These are phyloP conservation scores for Protula sp. DNA, from an alignment of 2,888 invertebrate genomes.

Conservation along the genomic window DNA sequence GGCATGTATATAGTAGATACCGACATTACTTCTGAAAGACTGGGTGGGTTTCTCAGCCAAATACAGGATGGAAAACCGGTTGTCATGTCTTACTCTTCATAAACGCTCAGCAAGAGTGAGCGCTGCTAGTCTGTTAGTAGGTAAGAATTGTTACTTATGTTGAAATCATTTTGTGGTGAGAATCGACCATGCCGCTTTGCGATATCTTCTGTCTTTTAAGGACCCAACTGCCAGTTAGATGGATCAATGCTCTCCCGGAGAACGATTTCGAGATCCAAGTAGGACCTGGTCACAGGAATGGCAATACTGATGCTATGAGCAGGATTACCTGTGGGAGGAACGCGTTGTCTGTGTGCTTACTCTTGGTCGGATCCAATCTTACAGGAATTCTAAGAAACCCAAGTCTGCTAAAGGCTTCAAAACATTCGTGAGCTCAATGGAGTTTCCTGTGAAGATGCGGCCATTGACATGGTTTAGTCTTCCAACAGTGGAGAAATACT, in stretches of 20 bases:
- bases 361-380: too few relatives aligned
- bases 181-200: not conserved
- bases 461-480: too few relatives aligned
- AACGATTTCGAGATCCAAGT: not conserved
- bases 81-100: not conserved
- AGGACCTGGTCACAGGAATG: not conserved
- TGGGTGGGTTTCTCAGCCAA: not conserved
- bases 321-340: too few relatives aligned
- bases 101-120: not conserved
- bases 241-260: not conserved
- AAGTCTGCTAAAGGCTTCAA: too few relatives aligned
- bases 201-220: not conserved
- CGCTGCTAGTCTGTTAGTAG: not conserved
- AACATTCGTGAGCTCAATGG: too few relatives aligned
- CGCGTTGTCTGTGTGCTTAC: too few relatives aligned
- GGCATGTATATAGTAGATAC: not conserved
- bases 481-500: too few relatives aligned
- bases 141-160: not conserved
- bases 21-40: not conserved
- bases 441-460: too few relatives aligned
- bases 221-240: not conserved
- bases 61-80: not conserved
- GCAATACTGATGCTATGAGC: too few relatives aligned
- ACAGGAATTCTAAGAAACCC: too few relatives aligned
- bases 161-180: not conserved